Conservation (phyloP, 2,113 vertebrate species). For the Tetrax tetrax region DNA sequence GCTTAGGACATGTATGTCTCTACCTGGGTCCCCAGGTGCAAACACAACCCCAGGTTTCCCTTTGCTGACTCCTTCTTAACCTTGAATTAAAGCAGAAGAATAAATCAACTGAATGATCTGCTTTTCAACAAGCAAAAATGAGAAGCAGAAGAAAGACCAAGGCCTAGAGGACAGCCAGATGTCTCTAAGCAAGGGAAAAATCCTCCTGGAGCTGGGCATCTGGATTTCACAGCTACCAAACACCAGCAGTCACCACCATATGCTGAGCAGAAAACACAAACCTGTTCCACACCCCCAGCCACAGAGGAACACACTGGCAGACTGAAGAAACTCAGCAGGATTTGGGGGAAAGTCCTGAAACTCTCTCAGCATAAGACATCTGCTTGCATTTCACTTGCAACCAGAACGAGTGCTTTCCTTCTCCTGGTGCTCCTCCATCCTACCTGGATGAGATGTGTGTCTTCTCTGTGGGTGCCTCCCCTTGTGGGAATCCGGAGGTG, state of each 20-base stretch:
- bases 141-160: background rate
- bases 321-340: constrained; percentile 6
- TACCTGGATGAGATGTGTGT: background rate
- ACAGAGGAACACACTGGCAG: constrained; percentile 25
- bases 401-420: background rate
- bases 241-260: constrained; percentile 63
- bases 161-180: constrained; percentile 26
- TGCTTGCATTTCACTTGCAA: background rate
- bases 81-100: background rate
- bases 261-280: constrained; percentile 54
- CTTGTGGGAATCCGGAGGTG: accelerated
- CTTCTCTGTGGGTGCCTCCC: background rate
- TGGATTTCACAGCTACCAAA: constrained; percentile 63
- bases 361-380: background rate
- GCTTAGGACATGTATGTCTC: background rate
- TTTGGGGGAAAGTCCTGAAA: constrained; percentile 21
- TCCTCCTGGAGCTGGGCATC: constrained; percentile 55
- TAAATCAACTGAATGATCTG: background rate
- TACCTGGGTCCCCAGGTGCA: background rate
- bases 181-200: constrained; percentile 51
- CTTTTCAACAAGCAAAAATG: background rate
- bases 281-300: constrained; percentile 12
- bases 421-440: background rate
- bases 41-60: background rate
- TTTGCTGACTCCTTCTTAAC: background rate